phyloP scores from a whole-genome alignment of 2,888 invertebrate species.

The Phania funesta region DNA sequence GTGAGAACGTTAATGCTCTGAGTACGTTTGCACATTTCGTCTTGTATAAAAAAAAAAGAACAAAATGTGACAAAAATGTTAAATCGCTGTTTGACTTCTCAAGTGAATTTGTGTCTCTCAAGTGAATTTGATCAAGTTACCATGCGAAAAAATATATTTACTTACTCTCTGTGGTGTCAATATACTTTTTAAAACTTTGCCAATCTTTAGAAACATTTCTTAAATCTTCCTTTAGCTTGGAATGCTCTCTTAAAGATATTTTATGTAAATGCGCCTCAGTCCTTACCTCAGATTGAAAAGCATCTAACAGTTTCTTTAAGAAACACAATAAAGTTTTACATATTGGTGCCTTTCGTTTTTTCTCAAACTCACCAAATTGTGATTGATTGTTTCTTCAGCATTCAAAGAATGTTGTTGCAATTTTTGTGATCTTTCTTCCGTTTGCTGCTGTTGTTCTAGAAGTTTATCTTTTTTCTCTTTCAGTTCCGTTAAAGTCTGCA shows the following conservation, averaged over 20 bases:
- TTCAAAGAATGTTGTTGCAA: conserved; percentile 81
- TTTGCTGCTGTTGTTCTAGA: conserved; percentile 80
- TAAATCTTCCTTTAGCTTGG: conserved; percentile 74
- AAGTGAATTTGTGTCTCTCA: too few species aligned
- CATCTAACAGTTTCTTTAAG: conserved; percentile 83
- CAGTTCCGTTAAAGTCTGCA: conserved; percentile 80
- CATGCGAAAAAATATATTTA: conserved; percentile 17
- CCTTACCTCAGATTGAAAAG: conserved; percentile 86
- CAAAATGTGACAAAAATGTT: too few species aligned
- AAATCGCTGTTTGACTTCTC: too few species aligned
- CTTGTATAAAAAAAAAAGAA: conserved; percentile 73
- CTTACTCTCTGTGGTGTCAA: conserved; percentile 75
- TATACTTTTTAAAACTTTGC: conserved; percentile 71
- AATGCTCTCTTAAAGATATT: conserved; percentile 79
- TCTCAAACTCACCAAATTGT: conserved; percentile 82
- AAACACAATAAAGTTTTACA: neutral
- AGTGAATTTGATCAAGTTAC: too few species aligned
- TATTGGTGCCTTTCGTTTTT: neutral
- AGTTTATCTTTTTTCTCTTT: conserved; percentile 81
- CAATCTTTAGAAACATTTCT: conserved; percentile 74
- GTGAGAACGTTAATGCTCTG: conserved; percentile 85
- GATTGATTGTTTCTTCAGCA: conserved; percentile 82
- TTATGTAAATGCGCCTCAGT: conserved; percentile 83
- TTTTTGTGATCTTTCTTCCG: conserved; percentile 80
- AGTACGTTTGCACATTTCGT: conserved; percentile 82